Conservation (phyloP, 2,888 invertebrate genomes). For the Heliothis peltigera region DNA sequence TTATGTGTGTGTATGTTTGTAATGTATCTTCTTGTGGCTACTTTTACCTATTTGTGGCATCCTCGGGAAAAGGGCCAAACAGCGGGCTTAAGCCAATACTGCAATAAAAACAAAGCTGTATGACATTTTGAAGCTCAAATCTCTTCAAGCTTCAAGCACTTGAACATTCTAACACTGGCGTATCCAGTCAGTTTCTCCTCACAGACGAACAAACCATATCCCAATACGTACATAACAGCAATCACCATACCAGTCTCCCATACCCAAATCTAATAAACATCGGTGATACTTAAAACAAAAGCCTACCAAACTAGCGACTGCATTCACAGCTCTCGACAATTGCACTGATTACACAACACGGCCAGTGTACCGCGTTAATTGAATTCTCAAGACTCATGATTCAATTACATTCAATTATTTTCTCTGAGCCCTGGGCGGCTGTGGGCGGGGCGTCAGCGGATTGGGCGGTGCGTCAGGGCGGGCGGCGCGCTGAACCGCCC, state of each 20-base stretch:
- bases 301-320: slow-evolving; percentile 22
- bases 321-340: slow-evolving; percentile 69
- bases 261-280: slow-evolving; percentile 16
- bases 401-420: slow-evolving; percentile 86
- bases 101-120: too few species aligned
- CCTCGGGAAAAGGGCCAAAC: too few species aligned
- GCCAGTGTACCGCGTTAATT: slow-evolving; percentile 75
- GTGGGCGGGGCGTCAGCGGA: slow-evolving; percentile 77
- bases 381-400: slow-evolving; percentile 80
- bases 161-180: neutral
- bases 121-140: neutral
- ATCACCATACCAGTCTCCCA: slow-evolving; percentile 6
- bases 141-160: neutral
- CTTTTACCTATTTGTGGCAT: too few species aligned
- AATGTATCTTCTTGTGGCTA: too few species aligned
- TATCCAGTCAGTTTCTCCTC: too few species aligned
- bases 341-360: slow-evolving; percentile 74
- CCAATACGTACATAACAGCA: slow-evolving; percentile 5
- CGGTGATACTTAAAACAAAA: slow-evolving; percentile 26
- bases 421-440: slow-evolving; percentile 70
- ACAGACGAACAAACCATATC: neutral
- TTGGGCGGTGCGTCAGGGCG: slow-evolving; percentile 81
- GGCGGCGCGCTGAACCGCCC: slow-evolving; percentile 79
- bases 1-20: too few species aligned
- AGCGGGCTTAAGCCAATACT: too few species aligned